phyloP scores from a whole-genome alignment of 2,888 invertebrate genomes.

The Agapostemon virescens region DNA sequence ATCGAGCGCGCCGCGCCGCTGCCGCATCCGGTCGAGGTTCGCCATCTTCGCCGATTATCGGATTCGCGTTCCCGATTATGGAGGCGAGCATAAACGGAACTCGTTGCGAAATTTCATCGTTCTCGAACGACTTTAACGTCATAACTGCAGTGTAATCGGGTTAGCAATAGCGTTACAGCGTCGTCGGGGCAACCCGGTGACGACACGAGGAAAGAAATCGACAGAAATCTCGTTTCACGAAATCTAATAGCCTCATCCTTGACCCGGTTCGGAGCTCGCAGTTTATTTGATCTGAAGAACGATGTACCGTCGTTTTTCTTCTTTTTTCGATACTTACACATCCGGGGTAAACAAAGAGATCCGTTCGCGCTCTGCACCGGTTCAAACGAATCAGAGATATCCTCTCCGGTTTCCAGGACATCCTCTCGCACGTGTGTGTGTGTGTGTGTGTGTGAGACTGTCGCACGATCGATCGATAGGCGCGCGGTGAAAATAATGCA shows the following conservation, averaged over 20 bases:
- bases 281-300: conserved; percentile 17
- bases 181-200: not conserved
- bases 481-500: conserved; percentile 39
- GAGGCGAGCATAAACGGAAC: conserved; percentile 10
- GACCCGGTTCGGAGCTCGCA: conserved; percentile 36
- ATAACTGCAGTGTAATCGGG: conserved; percentile 9
- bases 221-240: conserved; percentile 19
- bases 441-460: too few species aligned
- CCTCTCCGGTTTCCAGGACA: conserved; percentile 20
- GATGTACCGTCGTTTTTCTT: not conserved
- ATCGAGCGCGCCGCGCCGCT: not conserved
- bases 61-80: not conserved
- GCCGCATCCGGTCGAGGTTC: not conserved
- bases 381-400: not conserved
- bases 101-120: conserved; percentile 26
- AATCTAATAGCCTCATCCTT: conserved; percentile 47
- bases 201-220: not conserved
- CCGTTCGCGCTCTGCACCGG: not conserved
- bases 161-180: conserved; percentile 10
- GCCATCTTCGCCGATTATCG: conserved; percentile 17
- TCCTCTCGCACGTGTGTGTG: not conserved
- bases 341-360: conserved; percentile 20
- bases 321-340: conserved; percentile 19
- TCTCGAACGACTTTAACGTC: not conserved
- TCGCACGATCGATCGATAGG: conserved; percentile 33